Evolutionary conservation across 2,888 invertebrate species (phyloP).

Genomic region (Tenthredo distinguenda): DNA sequence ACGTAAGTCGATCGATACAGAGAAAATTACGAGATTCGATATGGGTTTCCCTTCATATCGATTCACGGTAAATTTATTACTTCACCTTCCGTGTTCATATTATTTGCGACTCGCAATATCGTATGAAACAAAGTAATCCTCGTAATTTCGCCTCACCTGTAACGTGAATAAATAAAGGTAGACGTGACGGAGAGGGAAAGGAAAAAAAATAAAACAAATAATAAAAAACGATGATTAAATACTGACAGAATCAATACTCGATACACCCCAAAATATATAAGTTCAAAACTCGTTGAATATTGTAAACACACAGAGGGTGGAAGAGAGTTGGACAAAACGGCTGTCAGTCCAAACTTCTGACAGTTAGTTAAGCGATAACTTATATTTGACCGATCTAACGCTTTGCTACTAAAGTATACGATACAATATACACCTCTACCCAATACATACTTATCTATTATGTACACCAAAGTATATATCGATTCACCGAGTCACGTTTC

Average conservation of each 20-base stretch:
- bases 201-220: background rate
- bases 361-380: constrained; percentile 34
- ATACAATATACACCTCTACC: background rate
- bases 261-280: constrained; percentile 18
- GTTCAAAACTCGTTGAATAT: constrained; percentile 23
- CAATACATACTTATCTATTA: background rate
- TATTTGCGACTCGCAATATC: constrained; percentile 35
- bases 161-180: constrained; percentile 36
- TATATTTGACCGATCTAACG: constrained; percentile 5
- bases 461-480: background rate
- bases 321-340: constrained; percentile 16
- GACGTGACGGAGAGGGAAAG: background rate
- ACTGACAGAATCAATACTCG: constrained; percentile 24
- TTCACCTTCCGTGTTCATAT: constrained; percentile 7
- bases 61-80: background rate
- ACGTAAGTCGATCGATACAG: background rate
- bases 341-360: constrained; percentile 35
- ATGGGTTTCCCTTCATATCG: background rate
- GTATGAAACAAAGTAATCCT: constrained; percentile 9
- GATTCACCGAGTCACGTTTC: background rate
- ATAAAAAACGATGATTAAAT: background rate
- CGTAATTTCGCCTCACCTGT: constrained; percentile 45
- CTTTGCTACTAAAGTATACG: background rate
- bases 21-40: background rate
- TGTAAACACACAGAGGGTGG: background rate